Evolutionary conservation across 2,113 vertebrate species (phyloP), one percentile per base, ranked within the genome.

Genomic region (Clarias magur): DNA sequence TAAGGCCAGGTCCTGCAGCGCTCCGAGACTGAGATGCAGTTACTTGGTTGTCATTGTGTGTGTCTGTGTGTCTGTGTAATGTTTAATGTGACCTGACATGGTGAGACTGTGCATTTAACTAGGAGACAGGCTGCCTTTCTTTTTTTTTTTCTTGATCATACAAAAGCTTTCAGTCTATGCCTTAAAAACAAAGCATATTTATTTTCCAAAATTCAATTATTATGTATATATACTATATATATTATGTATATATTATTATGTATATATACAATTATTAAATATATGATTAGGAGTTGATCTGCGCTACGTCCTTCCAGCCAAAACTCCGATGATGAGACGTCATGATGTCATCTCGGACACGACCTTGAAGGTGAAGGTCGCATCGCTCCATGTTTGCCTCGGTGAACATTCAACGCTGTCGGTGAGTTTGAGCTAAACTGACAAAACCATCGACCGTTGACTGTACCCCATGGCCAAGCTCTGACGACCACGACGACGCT

Each of bases 391-490:
- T 3, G 96, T 95, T 97, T 94, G 95, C 95, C 95, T 94, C 95
- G 92, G 96, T 95, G 96, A 98, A 98, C 97, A 98, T 98, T 98
- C 97, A 98, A 98, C 97, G 97, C 97, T 98, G 97, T 98, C 97
- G 97, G 97, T 98, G 97, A 97, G 97, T 98, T 99, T 99, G 94
- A 95, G 95, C 96, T 97, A 96, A 95, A 95, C 96, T 95, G 95
- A 96, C 96, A 94, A 95, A 99, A 99, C 98, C 98, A 99, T 99
- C 97, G 98, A 99, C 98, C 98, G 98, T 99, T 99, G 98, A 99
- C 96, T 99, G 98, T 99, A 97, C 98, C 98, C 97, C 97, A 96
- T 93, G 95, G 97, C 95, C 94, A 94, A 95, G 65, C 90, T 83
- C 87, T 88, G 63, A 25, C 65, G 48, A 76, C 79, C 0, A 48